Evolutionary conservation across 2,888 invertebrate species (phyloP).

Genomic region (Acrobasis consociella): DNA sequence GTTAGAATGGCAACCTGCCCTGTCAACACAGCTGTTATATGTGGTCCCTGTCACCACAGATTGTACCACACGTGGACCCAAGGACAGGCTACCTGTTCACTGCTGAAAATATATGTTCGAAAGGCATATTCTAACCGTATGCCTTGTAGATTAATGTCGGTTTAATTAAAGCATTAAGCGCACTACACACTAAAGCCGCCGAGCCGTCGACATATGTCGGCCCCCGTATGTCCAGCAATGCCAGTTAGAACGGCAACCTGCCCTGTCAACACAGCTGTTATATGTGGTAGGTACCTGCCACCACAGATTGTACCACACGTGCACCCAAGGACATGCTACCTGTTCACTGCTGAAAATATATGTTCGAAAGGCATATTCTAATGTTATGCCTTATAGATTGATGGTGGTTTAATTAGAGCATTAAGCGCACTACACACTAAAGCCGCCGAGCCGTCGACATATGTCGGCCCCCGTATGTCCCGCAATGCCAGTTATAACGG

Average conservation of each 20-base stretch:
- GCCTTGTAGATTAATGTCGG: no score
- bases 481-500: constrained; percentile 22
- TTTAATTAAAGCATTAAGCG: no score
- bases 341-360: neutral
- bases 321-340: constrained; percentile 1
- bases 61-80: neutral
- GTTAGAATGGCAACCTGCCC: constrained; percentile 17
- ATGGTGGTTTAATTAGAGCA: no score
- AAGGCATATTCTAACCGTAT: neutral
- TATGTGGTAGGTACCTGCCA: constrained; percentile 1
- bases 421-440: no score
- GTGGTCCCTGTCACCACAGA: neutral
- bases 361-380: neutral
- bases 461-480: constrained; percentile 16
- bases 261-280: constrained; percentile 13
- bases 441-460: no score
- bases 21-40: constrained; percentile 15
- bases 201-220: no score
- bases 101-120: neutral
- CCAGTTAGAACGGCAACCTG: constrained; percentile 22
- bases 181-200: no score
- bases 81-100: constrained; percentile 1
- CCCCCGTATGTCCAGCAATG: constrained; percentile 14
- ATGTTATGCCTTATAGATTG: no score
- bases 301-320: neutral